Percentiles rank a stretch among this genome's conserved stretches.
Evolutionary conservation across 2,797 vertebrate species (phyloP).

Genomic region (Alfaro cultratus): DNA sequence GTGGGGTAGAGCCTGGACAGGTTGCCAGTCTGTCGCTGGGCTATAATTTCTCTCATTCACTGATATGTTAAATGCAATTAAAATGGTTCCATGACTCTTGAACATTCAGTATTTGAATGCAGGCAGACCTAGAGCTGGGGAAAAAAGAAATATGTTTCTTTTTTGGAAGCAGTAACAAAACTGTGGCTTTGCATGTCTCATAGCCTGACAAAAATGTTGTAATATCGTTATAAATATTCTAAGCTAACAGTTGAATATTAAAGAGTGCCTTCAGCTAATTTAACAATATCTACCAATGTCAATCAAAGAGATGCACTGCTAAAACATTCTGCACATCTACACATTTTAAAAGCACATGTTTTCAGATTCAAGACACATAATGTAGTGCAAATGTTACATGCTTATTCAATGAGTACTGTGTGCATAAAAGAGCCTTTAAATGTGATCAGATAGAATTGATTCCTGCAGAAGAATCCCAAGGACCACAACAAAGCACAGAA

Average conservation of each 20-base stretch:
- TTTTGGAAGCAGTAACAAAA: not conserved
- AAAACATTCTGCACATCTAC: not conserved
- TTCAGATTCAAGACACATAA: constrained; percentile 2
- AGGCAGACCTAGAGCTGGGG: not conserved
- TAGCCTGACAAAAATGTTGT: not conserved
- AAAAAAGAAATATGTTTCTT: not conserved
- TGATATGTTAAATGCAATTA: not conserved
- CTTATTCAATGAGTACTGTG: constrained; percentile 17
- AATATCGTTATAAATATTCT: not conserved
- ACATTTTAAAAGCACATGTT: not conserved
- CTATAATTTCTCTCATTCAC: not conserved
- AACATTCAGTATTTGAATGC: not conserved
- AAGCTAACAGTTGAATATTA: not conserved
- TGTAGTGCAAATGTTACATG: constrained; percentile 15
- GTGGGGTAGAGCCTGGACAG: too few relatives aligned
- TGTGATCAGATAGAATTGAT: constrained; percentile 45
- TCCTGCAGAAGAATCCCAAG: constrained; percentile 37
- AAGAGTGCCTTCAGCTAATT: not conserved
- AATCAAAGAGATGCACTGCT: not conserved
- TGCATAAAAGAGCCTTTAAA: constrained; percentile 2
- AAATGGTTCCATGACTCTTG: not conserved
- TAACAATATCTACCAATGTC: not conserved
- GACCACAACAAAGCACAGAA: constrained; percentile 47
- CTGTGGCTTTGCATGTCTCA: not conserved
- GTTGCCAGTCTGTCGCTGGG: too few relatives aligned